These are phyloP conservation scores for Clarias platycephalus DNA, from an alignment of 2,797 vertebrate genomes.

Conservation along the genomic window DNA sequence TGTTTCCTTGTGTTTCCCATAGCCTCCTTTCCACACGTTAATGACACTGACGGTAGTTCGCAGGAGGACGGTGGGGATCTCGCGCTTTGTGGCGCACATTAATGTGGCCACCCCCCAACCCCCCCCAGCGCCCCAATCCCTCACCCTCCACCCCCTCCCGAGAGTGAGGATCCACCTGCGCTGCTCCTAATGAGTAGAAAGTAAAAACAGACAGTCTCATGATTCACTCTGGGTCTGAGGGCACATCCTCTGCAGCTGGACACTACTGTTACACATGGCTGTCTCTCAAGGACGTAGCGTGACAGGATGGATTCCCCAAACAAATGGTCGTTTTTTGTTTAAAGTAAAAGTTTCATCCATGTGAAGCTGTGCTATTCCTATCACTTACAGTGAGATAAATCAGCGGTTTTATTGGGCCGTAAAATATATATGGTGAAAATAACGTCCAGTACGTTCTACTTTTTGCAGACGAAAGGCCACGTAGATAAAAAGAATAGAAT, in stretches of 20 bases:
- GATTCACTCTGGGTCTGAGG: constrained; percentile 53
- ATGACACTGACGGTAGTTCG: constrained; percentile 28
- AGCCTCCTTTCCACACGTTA: constrained; percentile 60
- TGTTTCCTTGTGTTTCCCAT: constrained; percentile 77
- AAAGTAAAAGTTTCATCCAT: constrained; percentile 21
- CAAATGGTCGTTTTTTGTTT: constrained; percentile 29
- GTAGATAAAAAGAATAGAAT: not conserved
- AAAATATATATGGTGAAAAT: constrained; percentile 21
- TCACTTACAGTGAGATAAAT: constrained; percentile 14
- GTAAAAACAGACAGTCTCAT: constrained; percentile 63
- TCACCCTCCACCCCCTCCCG: constrained; percentile 36
- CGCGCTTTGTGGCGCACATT: constrained; percentile 43
- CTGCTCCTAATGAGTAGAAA: constrained; percentile 58
- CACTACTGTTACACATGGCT: constrained; percentile 42
- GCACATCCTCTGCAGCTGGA: constrained; percentile 72
- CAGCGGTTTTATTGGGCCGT: constrained; percentile 30
- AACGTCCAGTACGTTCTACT: not conserved
- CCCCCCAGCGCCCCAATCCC: constrained; percentile 7
- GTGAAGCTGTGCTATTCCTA: constrained; percentile 20
- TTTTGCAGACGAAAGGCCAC: not conserved
- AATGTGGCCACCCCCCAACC: constrained; percentile 43
- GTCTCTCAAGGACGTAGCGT: constrained; percentile 66
- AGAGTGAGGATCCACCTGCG: constrained; percentile 69
- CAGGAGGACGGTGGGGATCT: not conserved
- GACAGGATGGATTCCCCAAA: constrained; percentile 45